Evolutionary conservation across 1,140 invertebrate genomes (phyloP), one percentile per base, ranked within the genome.

Genomic region (Zaprionus inermis): DNA sequence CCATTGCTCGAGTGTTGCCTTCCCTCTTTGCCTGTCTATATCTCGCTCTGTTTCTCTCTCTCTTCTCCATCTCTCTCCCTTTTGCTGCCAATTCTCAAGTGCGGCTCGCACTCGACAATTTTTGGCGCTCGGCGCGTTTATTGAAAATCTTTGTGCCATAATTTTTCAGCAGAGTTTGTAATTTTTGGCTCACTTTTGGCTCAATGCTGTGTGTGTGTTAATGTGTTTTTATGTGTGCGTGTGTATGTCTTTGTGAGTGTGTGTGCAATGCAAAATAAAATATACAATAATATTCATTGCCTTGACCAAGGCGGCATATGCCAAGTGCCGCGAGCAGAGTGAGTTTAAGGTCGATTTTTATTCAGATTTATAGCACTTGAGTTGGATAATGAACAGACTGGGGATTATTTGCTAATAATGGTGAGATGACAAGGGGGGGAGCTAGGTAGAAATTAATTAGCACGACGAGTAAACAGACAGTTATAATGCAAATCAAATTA

Each of bases 81-180:
- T 9, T 41, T 34, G 6, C 38, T 34, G 32, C 22, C 41, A 64
- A 54, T 64, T 57, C 64, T 77, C 65, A 73, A 77, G 71, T 77
- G 75, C 58, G 64, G 71, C 75, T 77, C 58, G 75, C 75, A 74
- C 75, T 77, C 64, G 64, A 77, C 75, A 55, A 69, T 68, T 63
- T 76, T 76, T 76, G 70, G 64, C 71, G 70, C 28, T 72, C 24
- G 32, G 12, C 16, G 30, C 16, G 65, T 59, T 74, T 67, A 77
- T 77, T 77, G 71, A 77, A 77, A 58, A 73, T 77, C 54, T 77
- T 68, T 66, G 38, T 61, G 58, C 59, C 75, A 77, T 73, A n/a
- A 68, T 64, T 67, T 63, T 73, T 73, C 65, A 60, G 71, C 71
- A 38, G 65, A 73, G 71, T 69, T 73, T 69, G 65, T 69, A 73